Base-by-base conservation (phyloP, 2,113 vertebrate genomes). In the Cephalopholis sonnerati region DNA sequence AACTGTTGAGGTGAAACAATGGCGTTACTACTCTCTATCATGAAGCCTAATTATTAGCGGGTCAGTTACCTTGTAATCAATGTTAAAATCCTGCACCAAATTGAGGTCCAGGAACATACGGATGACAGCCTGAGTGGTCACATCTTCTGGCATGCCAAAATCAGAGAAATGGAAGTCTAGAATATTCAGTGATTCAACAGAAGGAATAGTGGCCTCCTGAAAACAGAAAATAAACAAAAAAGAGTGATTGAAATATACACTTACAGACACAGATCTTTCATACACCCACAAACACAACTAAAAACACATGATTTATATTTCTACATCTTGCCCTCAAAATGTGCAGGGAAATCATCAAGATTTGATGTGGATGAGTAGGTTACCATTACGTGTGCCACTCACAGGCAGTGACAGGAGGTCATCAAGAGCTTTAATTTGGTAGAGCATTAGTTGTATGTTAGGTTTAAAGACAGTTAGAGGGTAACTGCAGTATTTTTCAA, bases 81-180 rank as follows among this genome's bases (percentile, higher is more conserved):
- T 97, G 87, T 96, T 97, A 87, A 98, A 98, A 72, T 96, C 96
- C 81, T 98, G 97, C 67, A 97, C 94, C 50, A 98, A 95, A 80
- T 96, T 96, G 89, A 98, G 97, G 91, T 98, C 97, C 24, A 95
- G 95, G 87, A 98, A 97, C 97, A 98, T 98, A 7, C 97, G 96
- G 66, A 98, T 93, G 7, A 97, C 95, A 55, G 97, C 97, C 69
- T 97, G 93, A 0, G 96, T 95, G 10, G 96, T 97, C 76, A 95
- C 94, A 66, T 95, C 90, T 74, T 98, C 97, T 11, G 96, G 95
- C 39, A 98, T 92, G 63, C 96, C 94, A 48, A 96, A 97, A 85
- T 97, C 97, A 55, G 96, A 97, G 94, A 98, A 98, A 93, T 92
- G 84, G 93, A 98, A 98, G 87, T 98, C 97, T 2, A 95, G 93